Evolutionary conservation across 2,113 vertebrate genomes (phyloP), one percentile per base, ranked within the genome.

Genomic region (Hemibagrus wyckioides): DNA sequence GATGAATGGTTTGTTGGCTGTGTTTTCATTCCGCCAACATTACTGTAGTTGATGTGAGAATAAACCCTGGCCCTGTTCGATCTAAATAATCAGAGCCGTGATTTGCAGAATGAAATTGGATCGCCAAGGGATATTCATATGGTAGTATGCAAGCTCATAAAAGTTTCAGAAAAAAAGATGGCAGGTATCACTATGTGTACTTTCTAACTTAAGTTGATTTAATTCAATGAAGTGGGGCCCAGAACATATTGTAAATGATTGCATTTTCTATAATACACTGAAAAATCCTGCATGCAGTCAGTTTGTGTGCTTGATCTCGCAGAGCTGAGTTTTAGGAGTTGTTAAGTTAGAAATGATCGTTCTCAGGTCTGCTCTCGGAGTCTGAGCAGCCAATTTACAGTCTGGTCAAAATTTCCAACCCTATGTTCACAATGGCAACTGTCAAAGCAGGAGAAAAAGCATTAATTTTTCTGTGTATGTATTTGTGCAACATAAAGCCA

Each of bases 11-110:
- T 87, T 87, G 54, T 75, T 11, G 36, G 41, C 75, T 65, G 57
- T 67, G 59, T 86, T 86, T 86, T 80, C 59, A 79, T 61, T 80
- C 76, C 30, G 4, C 52, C 73, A 85, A 76, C 71, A 30, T 85
- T 76, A 75, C 52, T 28, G 39, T 76, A 52, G 73, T 79, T 85
- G 75, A 79, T 77, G 39, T 79, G 84, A 85, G 75, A 79, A 86
- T 63, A 79, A 65, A 57, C 44, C 52, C 11, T 15, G 39, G 86
- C 80, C 52, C 39, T 48, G 80, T 75, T 75, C 14, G 39, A 44
- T 82, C 65, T 82, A 86, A 81, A 56, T 86, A 86, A 81, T 81
- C 85, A 50, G 25, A 81, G 85, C 77, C 48, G 85, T 3, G 30
- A 82, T 71, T 82, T 44, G 25, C 50, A 44, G 63, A 82, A 71